phyloP scores from a whole-genome alignment of 2,888 invertebrate genomes.

The Drosophila cracens region DNA sequence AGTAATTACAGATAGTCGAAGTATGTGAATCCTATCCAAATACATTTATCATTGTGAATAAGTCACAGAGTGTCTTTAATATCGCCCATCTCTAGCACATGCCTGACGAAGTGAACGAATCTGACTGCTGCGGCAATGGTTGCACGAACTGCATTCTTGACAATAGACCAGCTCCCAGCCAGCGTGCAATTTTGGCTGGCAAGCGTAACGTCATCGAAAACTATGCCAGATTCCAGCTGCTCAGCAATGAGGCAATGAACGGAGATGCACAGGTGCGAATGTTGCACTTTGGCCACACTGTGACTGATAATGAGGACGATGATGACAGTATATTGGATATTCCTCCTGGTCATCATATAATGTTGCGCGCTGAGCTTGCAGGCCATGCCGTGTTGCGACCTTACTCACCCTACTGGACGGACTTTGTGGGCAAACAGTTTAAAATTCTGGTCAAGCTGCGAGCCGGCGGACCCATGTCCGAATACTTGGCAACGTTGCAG shows the following conservation, averaged over 20 bases:
- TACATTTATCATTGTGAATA: neutral
- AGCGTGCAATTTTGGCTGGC: constrained; percentile 44
- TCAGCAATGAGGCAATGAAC: constrained; percentile 43
- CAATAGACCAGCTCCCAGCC: constrained; percentile 60
- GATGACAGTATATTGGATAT: constrained; percentile 73
- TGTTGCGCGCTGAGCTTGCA: constrained; percentile 61
- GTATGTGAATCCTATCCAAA: neutral
- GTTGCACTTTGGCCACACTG: constrained; percentile 70
- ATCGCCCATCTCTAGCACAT: constrained; percentile 38
- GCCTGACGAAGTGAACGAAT: constrained; percentile 53
- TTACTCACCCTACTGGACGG: constrained; percentile 83
- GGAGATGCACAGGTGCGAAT: constrained; percentile 58
- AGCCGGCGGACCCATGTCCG: constrained; percentile 87
- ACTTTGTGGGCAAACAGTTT: constrained; percentile 84
- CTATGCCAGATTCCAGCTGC: constrained; percentile 61
- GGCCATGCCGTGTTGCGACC: constrained; percentile 68
- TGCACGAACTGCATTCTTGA: constrained; percentile 83
- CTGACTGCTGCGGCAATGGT: constrained; percentile 84
- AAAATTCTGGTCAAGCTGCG: constrained; percentile 88
- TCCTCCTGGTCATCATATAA: constrained; percentile 79
- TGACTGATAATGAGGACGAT: constrained; percentile 9
- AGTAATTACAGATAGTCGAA: neutral
- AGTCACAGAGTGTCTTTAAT: neutral
- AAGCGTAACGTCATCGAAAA: constrained; percentile 67
- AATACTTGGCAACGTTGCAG: constrained; percentile 85